A percentile compares a stretch with the other conserved stretches of the same genome.
Evolutionary conservation across 1,140 invertebrate genomes (phyloP).

Genomic region (Cotesia chilonis): DNA sequence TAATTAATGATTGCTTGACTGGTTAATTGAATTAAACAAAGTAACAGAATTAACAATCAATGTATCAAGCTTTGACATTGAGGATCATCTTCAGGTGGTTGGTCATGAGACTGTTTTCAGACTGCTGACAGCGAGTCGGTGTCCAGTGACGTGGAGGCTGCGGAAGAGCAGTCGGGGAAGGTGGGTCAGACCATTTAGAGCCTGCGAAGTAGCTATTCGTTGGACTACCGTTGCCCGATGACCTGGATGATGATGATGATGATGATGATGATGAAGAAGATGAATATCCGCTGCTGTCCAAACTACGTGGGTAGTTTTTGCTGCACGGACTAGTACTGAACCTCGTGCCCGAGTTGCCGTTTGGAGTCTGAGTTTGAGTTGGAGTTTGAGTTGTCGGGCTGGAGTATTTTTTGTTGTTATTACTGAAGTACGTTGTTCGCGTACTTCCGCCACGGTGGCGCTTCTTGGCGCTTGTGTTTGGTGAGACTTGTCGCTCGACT

Average conservation of each 20-base stretch:
- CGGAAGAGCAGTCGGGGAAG: constrained; percentile 69
- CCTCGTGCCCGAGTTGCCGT: constrained; percentile 20
- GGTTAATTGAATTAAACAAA: background rate
- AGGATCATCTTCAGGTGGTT: constrained; percentile 69
- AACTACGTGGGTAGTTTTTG: constrained; percentile 48
- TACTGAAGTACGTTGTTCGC: constrained; percentile 44
- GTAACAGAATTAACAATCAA: too few relatives aligned
- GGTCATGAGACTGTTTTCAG: constrained; percentile 53
- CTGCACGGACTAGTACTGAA: constrained; percentile 52
- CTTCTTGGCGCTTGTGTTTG: constrained; percentile 52
- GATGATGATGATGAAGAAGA: background rate
- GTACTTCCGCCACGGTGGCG: constrained; percentile 22
- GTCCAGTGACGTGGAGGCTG: constrained; percentile 71
- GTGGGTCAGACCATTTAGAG: constrained; percentile 72
- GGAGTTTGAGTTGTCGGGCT: constrained; percentile 4
- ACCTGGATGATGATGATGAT: too few relatives aligned
- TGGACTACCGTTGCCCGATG: constrained; percentile 53
- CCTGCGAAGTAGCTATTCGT: constrained; percentile 69
- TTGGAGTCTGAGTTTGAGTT: background rate
- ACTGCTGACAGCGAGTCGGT: constrained; percentile 47
- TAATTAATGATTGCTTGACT: background rate
- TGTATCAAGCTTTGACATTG: constrained; percentile 68
- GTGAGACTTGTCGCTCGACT: constrained; percentile 58
- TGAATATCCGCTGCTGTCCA: constrained; percentile 38
- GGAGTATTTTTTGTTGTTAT: constrained; percentile 20